phyloP scores from a whole-genome alignment of 2,797 vertebrate species.

The Myotis myotis region DNA sequence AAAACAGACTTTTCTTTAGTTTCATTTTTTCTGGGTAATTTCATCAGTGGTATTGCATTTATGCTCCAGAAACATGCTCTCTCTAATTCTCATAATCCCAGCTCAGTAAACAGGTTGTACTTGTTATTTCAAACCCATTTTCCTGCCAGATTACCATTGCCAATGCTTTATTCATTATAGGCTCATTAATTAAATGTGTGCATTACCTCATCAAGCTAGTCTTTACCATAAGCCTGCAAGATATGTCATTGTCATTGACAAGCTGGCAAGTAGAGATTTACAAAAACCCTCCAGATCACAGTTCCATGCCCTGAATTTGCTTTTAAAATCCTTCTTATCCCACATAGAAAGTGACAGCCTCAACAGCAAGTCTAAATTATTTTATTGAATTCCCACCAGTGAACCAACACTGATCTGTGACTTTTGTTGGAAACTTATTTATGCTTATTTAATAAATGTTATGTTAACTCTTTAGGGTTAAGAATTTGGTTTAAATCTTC shows the following conservation, averaged over 20 bases:
- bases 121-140: slow-evolving; percentile 47
- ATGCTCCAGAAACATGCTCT: not conserved
- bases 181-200: slow-evolving; percentile 25
- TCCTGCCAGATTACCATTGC: not conserved
- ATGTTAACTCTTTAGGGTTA: slow-evolving; percentile 34
- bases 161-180: slow-evolving; percentile 30
- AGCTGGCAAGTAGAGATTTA: not conserved
- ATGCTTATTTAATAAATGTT: slow-evolving; percentile 51
- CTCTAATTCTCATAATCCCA: slow-evolving; percentile 42
- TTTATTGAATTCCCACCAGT: not conserved
- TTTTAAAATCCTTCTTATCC: not conserved
- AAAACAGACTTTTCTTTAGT: not conserved
- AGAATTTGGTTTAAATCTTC: slow-evolving; percentile 57
- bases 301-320: not conserved
- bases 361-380: not conserved
- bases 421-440: slow-evolving; percentile 51
- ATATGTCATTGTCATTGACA: slow-evolving; percentile 9
- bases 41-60: not conserved
- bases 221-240: slow-evolving; percentile 22
- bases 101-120: not conserved
- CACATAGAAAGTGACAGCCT: not conserved
- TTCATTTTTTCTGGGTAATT: slow-evolving; percentile 38
- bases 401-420: slow-evolving; percentile 9
- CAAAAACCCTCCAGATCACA: not conserved
- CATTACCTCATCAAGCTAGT: not conserved